These are phyloP conservation scores for Microdon myrmicae DNA, from an alignment of 2,888 invertebrate genomes.

Conservation along the genomic window DNA sequence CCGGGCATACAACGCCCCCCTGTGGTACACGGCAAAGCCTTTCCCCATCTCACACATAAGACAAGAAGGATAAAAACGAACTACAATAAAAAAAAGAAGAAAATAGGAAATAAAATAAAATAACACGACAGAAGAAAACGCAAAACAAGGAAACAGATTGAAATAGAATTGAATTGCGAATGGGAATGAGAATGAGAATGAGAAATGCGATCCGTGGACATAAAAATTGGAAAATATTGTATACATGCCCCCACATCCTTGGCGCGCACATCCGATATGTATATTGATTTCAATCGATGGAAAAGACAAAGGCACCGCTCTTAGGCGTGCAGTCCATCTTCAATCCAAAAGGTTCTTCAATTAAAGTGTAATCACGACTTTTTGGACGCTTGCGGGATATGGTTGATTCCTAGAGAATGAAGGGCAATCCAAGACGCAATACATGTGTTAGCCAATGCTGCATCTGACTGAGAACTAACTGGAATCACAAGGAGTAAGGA, in stretches of 20 bases:
- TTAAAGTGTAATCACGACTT: slow-evolving; percentile 50
- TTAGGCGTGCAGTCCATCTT: slow-evolving; percentile 35
- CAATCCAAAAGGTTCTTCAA: slow-evolving; percentile 49
- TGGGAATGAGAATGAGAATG: too few species aligned
- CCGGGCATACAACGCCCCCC: too few species aligned
- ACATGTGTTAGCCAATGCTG: slow-evolving; percentile 34
- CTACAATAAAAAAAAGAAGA: neutral
- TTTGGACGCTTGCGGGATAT: slow-evolving; percentile 47
- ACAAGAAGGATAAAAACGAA: neutral
- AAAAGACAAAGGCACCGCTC: slow-evolving; percentile 50
- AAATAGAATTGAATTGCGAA: too few species aligned
- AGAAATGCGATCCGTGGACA: slow-evolving; percentile 33
- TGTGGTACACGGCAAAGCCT: slow-evolving; percentile 22
- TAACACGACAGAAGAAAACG: too few species aligned
- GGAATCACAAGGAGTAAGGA: slow-evolving; percentile 25
- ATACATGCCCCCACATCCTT: slow-evolving; percentile 42
- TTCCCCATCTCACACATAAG: slow-evolving; percentile 24
- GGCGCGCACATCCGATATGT: slow-evolving; percentile 19
- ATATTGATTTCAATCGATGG: slow-evolving; percentile 51
- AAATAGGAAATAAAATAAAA: slow-evolving; percentile 20
- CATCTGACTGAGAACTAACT: slow-evolving; percentile 2
- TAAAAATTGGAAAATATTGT: slow-evolving; percentile 37
- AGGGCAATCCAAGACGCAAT: slow-evolving; percentile 15
- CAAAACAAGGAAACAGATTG: too few species aligned
- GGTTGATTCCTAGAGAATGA: slow-evolving; percentile 13